Evolutionary conservation across 2,797 vertebrate species (phyloP).

Genomic region (Rhinophrynus dorsalis): DNA sequence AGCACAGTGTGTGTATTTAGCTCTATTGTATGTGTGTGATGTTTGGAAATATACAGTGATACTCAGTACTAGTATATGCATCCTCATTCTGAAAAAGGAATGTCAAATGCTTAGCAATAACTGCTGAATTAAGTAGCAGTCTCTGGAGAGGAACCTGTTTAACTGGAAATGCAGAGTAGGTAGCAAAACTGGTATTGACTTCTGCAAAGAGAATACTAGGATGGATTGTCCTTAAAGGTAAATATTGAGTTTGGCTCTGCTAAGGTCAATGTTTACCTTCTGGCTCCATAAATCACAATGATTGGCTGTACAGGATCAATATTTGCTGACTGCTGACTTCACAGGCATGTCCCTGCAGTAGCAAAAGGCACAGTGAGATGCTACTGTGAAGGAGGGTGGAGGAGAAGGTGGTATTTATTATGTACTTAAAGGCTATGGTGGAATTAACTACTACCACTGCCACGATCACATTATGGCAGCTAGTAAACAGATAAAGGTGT

Average conservation of each 20-base stretch:
- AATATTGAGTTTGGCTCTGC: constrained; percentile 50
- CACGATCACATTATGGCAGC: neutral
- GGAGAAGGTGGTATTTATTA: neutral
- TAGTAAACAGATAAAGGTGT: neutral
- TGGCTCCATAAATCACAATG: constrained; percentile 50
- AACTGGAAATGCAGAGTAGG: constrained; percentile 49
- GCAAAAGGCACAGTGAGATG: constrained; percentile 34
- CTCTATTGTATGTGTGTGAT: no score
- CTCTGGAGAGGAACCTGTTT: constrained; percentile 45
- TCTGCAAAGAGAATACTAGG: constrained; percentile 46
- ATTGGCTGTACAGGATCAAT: constrained; percentile 49
- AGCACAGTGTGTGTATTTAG: no score
- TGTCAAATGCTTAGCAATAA: neutral
- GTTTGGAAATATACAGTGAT: no score
- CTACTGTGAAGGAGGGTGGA: constrained; percentile 1
- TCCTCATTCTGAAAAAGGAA: neutral
- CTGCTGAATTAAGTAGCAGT: neutral
- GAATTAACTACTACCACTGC: neutral
- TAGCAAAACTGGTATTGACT: constrained; percentile 48
- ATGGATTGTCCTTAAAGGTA: constrained; percentile 51
- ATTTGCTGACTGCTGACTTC: constrained; percentile 50
- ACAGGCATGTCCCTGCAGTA: constrained; percentile 44
- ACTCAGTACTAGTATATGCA: no score
- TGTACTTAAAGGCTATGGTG: neutral
- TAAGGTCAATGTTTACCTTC: constrained; percentile 51